Evolutionary conservation across 2,113 vertebrate species (phyloP), one percentile per base, ranked within the genome.

Genomic region (Nettapus auritus): DNA sequence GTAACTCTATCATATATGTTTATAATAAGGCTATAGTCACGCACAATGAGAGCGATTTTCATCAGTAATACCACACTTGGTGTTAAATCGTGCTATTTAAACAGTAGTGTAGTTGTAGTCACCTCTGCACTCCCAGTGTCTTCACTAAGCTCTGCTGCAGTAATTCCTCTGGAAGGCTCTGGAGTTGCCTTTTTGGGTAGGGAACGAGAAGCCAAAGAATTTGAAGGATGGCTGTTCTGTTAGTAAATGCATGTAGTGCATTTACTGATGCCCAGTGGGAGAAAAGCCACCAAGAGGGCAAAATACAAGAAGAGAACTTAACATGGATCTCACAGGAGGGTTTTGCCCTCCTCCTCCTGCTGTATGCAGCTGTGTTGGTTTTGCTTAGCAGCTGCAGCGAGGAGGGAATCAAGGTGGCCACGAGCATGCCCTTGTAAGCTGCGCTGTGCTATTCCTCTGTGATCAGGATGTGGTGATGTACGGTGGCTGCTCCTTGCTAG

Each of bases 41-140:
- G 25, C 50, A 60, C 36, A 53, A 4, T 28, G 52, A 59, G 23
- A 81, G 44, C 34, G 57, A 28, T 31, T 53, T 20, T 69, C 33
- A 9, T 69, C 34, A 31, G 18, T 62, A 44, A 36, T 31, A 50
- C 13, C 21, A 6, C 9, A 3, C 22, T 38, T 38, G 23, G 1
- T 2, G 3, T 82, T 57, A 56, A 73, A 69, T 48, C 48, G 6
- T 69, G 66, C 44, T 81, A 33, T 40, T 82, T 53, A 44, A 71
- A 42, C n/a, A 8, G n/a, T 14, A 25, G 6, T 0, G 0, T 8
- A 3, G 38, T 48, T n/a, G 15, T 16, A 23, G n/a, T 62, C 40
- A 26, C 52, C 63, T 57, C 3, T 2, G 70, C 62, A 13, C 52
- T 77, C 34, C 3, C 18, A 40, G 7, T 7, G 18, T 11, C 81